A percentile compares a stretch with the other conserved stretches of the same genome.
Conservation (phyloP, 2,888 invertebrate species). For the Nymphalis urticae region DNA sequence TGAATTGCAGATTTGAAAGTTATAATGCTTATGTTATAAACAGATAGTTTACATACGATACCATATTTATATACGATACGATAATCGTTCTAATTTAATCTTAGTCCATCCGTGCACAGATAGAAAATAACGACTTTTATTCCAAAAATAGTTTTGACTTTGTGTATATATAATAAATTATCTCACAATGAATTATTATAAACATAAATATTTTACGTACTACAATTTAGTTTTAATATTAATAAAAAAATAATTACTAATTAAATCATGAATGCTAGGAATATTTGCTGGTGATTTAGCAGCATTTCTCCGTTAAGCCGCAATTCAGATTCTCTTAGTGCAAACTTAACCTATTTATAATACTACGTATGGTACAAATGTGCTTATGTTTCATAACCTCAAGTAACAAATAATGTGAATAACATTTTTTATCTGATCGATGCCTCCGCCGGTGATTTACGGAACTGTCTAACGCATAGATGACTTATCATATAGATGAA, state of each 20-base stretch:
- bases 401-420: conserved; percentile 23
- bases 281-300: too few relatives aligned
- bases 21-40: not conserved
- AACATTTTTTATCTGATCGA: conserved; percentile 32
- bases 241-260: too few relatives aligned
- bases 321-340: not conserved
- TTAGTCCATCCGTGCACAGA: too few relatives aligned
- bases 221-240: too few relatives aligned
- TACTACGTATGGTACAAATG: conserved; percentile 1
- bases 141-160: too few relatives aligned
- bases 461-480: conserved; percentile 31
- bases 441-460: conserved; percentile 30
- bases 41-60: too few relatives aligned
- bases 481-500: conserved; percentile 34
- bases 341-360: conserved; percentile 11
- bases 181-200: too few relatives aligned
- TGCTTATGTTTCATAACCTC: conserved; percentile 23
- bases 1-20: not conserved
- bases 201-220: too few relatives aligned
- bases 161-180: too few relatives aligned
- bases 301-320: too few relatives aligned
- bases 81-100: not conserved
- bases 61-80: not conserved
- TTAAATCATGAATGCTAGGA: too few relatives aligned
- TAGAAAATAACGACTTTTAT: too few relatives aligned